These are phyloP conservation scores for Clanis bilineata DNA, from an alignment of 2,888 invertebrate species.

Conservation along the genomic window DNA sequence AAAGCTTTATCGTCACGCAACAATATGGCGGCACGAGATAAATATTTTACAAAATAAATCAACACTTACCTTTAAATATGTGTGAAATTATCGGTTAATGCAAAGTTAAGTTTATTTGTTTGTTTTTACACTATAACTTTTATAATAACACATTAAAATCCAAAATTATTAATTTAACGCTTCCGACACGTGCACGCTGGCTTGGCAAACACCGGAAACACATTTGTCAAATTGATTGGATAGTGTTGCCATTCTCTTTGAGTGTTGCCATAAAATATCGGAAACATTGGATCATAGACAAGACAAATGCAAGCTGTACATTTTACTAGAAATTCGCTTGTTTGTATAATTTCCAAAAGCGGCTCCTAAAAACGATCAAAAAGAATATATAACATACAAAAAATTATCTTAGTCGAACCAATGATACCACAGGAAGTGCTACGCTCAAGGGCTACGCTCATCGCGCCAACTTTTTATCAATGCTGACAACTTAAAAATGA, in stretches of 20 bases:
- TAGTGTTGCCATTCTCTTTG: not conserved
- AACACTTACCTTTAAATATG: slow-evolving; percentile 20
- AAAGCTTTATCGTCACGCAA: slow-evolving; percentile 26
- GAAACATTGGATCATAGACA: no score
- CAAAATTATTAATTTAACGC: not conserved
- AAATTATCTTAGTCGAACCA: no score
- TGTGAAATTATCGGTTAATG: not conserved
- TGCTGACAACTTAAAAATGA: no score
- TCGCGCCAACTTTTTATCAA: no score
- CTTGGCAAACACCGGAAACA: slow-evolving; percentile 23
- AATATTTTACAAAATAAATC: not conserved
- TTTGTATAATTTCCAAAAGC: no score
- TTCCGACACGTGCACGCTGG: slow-evolving; percentile 32
- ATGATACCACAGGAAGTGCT: no score
- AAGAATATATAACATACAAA: no score
- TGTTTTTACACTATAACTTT: slow-evolving; percentile 14
- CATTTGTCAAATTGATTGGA: not conserved
- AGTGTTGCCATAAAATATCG: no score
- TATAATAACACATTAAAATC: slow-evolving; percentile 11
- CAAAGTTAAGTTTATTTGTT: not conserved
- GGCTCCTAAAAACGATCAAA: no score
- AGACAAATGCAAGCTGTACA: no score
- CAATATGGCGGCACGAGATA: slow-evolving; percentile 39
- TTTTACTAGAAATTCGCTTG: no score
- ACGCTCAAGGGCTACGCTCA: no score